Evolutionary conservation across 2,113 vertebrate genomes (phyloP).

Genomic region (Mystacornis crossleyi): DNA sequence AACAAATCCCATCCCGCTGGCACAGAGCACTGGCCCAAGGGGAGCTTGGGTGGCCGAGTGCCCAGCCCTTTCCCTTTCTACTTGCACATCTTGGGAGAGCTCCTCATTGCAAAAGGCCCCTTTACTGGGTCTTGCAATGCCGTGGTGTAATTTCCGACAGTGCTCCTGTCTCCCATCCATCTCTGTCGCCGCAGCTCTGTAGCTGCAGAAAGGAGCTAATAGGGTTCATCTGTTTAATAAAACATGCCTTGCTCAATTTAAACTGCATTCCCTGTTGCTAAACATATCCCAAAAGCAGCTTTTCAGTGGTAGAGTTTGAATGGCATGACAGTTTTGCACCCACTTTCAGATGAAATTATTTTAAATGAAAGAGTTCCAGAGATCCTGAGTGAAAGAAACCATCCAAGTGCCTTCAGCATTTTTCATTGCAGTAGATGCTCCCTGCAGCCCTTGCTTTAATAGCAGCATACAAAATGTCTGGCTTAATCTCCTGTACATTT

Average conservation of each 20-base stretch:
- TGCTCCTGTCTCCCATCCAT: background rate
- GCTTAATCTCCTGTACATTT: background rate
- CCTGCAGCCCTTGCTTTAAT: background rate
- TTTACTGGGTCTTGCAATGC: background rate
- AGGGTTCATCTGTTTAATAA: background rate
- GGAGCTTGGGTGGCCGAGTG: background rate
- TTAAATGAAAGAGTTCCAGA: background rate
- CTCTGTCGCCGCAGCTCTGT: accelerated
- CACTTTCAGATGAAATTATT: background rate
- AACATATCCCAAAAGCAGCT: background rate
- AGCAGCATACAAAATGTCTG: background rate
- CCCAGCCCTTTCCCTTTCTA: background rate
- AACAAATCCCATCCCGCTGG: background rate
- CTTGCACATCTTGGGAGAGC: background rate
- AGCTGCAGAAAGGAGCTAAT: background rate
- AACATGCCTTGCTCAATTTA: background rate
- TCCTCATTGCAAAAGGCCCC: background rate
- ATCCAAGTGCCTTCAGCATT: background rate
- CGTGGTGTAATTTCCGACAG: background rate
- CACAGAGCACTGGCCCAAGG: background rate
- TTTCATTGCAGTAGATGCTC: background rate
- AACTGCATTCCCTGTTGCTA: background rate
- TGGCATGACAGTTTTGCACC: background rate
- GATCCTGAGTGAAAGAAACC: background rate
- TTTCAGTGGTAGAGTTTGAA: background rate